Conservation (phyloP, 2,113 vertebrate genomes). For the Ophthalmolycus amberensis region DNA sequence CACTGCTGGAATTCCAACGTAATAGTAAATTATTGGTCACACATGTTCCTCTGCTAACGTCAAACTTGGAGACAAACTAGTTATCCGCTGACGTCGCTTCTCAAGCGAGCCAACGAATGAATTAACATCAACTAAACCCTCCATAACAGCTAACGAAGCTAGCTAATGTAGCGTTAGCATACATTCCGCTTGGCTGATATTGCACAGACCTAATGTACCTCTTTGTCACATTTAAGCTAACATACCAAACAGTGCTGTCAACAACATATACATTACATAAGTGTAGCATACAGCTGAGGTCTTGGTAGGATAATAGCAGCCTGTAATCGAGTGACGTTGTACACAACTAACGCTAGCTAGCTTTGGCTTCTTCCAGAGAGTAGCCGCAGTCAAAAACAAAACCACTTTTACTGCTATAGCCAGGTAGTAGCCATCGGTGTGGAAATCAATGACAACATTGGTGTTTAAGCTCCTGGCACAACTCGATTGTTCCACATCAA, state of each 20-base stretch:
- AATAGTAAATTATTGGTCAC: neutral
- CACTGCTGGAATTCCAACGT: constrained; percentile 25
- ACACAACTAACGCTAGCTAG: constrained; percentile 16
- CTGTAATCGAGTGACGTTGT: constrained; percentile 29
- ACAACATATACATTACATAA: neutral
- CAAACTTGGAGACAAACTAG: neutral
- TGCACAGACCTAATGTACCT: neutral
- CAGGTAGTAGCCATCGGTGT: constrained; percentile 40
- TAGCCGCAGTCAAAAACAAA: constrained; percentile 68
- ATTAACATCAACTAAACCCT: constrained; percentile 43
- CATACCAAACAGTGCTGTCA: neutral
- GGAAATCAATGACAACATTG: constrained; percentile 18
- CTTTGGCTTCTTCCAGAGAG: constrained; percentile 45
- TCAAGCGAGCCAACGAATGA: constrained; percentile 48
- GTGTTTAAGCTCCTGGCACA: too few relatives aligned
- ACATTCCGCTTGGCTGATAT: constrained; percentile 8
- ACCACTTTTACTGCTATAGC: constrained; percentile 53
- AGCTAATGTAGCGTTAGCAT: constrained; percentile 61
- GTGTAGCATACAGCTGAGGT: neutral
- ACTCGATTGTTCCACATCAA: neutral
- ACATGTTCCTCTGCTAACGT: neutral
- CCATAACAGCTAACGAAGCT: constrained; percentile 53
- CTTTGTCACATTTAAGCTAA: neutral
- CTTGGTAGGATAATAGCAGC: neutral
- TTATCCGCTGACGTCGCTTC: too few relatives aligned